Evolutionary conservation across 30 jellyfish, hydroid and myxozoan genomes (phyloP).

Genomic region (Pseudorhiza aurosa): DNA sequence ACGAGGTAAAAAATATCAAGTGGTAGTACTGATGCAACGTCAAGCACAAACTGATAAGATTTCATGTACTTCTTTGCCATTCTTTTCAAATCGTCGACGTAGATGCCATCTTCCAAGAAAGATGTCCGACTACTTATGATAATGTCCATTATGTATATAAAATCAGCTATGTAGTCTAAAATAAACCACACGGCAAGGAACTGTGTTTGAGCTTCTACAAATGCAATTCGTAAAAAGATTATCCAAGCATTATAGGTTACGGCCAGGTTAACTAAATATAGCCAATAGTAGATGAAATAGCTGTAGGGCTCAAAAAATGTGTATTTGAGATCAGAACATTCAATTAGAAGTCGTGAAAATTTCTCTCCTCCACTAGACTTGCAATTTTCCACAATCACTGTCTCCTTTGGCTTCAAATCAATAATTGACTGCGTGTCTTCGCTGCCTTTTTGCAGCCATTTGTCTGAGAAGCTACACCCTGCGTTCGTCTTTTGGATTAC

Average conservation of each 20-base stretch:
- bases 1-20: slow-evolving; percentile 63
- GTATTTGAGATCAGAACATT: background rate
- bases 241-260: slow-evolving; percentile 92
- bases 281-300: slow-evolving; percentile 79
- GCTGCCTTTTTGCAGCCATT: background rate
- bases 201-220: slow-evolving; percentile 61
- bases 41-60: slow-evolving; percentile 74
- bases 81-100: slow-evolving; percentile 62
- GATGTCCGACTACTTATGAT: slow-evolving; percentile 72
- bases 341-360: background rate
- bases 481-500: background rate
- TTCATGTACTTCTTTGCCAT: slow-evolving; percentile 65
- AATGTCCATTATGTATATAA: slow-evolving; percentile 79
- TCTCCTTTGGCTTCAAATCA: slow-evolving; percentile 1
- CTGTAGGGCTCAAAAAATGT: slow-evolving; percentile 84
- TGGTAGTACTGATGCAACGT: slow-evolving; percentile 71
- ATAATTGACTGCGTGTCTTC: background rate
- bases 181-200: slow-evolving; percentile 66
- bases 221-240: slow-evolving; percentile 76
- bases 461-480: background rate
- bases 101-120: slow-evolving; percentile 85
- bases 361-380: slow-evolving; percentile 2
- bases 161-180: slow-evolving; percentile 82
- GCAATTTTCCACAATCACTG: slow-evolving; percentile 26
- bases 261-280: slow-evolving; percentile 67